Evolutionary conservation across 2,888 invertebrate genomes (phyloP), one percentile per base, ranked within the genome.

Genomic region (Drosophila monieri): DNA sequence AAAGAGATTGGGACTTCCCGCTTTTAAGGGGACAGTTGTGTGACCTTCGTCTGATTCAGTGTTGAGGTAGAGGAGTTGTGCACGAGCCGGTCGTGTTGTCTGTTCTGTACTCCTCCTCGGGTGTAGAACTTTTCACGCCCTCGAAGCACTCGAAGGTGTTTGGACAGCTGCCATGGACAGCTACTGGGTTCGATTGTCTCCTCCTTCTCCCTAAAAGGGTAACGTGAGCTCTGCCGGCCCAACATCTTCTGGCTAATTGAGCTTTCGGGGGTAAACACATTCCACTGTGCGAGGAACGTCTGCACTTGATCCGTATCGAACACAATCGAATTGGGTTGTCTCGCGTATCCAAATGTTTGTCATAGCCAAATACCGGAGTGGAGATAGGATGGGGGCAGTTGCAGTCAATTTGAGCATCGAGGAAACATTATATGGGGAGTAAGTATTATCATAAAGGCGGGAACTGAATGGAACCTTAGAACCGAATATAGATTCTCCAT

Each of bases 31-130:
- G 74, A 80, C 78, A 80, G 73, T 61, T 48, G 57, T 27, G 44
- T 76, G 80, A 84, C 84, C 80, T 84, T 80, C 78, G 54, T 62
- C 71, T 43, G 47, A 51, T 73, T 51, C 65, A 69, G 56, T 0
- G 68, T 41, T 18, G 18, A 41, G 15, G 47, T 61, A 58, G 54
- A 58, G 60, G 59, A 65, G 51, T 14, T 30, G 62, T 32, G 6
- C n/a, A n/a, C n/a, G n/a, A n/a, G n/a, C 6, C 6, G n/a, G 32
- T 32, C 21, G 21, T 23, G 27, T 2, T 32, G 64, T 67, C 64
- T 61, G 62, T 58, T 68, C 57, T 6, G 18, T 9, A 15, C 18
- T 41, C 41, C 9, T 43, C 21, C 10, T 14, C 39, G 43, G 8
- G 30, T 12, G 18, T 5, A 43, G 43, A 37, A 15, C 27, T 15